Conservation (phyloP, 2,888 invertebrate species). For the Sepiola atlantica region DNA sequence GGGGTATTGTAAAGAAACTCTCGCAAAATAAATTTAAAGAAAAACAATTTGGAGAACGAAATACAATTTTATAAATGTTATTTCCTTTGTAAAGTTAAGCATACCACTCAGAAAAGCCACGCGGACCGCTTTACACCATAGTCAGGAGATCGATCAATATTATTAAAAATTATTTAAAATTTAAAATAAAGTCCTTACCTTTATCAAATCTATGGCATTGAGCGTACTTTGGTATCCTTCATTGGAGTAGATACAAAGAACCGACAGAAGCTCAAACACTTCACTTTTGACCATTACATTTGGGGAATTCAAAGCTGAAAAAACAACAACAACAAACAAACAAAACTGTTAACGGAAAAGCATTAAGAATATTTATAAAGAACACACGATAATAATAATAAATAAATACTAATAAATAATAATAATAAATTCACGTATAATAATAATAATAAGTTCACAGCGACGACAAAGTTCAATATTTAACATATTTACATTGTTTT, state of each 20-base stretch:
- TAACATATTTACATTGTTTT: background rate
- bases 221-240: conserved; percentile 77
- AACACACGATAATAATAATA: background rate
- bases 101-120: no score
- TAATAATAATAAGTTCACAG: background rate
- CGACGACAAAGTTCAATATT: no score
- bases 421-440: no score
- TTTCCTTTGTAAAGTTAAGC: no score
- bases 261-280: conserved; percentile 95
- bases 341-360: background rate
- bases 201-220: conserved; percentile 92
- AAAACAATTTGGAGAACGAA: no score
- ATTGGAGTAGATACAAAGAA: conserved; percentile 93
- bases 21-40: no score
- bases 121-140: no score
- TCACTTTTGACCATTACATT: conserved; percentile 95
- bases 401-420: no score
- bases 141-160: no score
- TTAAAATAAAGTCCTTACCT: conserved; percentile 79
- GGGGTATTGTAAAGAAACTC: no score
- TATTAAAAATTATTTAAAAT: no score
- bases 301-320: conserved; percentile 88
- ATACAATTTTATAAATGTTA: no score
- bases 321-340: background rate
- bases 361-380: background rate